Conservation (phyloP, 2,888 invertebrate genomes). For the Pyrochroa serraticornis region DNA sequence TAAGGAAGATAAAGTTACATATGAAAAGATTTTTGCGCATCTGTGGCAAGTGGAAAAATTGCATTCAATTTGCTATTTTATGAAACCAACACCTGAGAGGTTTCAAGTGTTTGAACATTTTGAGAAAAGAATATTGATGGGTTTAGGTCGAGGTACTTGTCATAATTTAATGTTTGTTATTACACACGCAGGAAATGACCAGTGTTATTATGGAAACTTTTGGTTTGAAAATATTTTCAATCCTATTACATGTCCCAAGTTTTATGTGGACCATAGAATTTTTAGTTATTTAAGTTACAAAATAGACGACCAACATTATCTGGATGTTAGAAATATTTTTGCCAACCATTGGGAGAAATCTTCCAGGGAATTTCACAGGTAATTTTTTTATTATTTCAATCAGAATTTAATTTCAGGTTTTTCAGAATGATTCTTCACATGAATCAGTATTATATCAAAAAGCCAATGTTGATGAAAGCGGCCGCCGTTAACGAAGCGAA, state of each 20-base stretch:
- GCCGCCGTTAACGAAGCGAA: no score
- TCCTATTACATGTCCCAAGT: no score
- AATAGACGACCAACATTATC: no score
- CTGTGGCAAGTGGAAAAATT: slow-evolving; percentile 45
- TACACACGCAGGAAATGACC: slow-evolving; percentile 45
- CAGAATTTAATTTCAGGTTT: no score
- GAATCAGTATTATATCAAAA: no score
- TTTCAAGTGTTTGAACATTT: slow-evolving; percentile 50
- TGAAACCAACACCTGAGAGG: slow-evolving; percentile 47
- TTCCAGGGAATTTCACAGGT: no score
- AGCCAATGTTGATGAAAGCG: no score
- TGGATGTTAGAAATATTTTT: no score
- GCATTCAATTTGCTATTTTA: slow-evolving; percentile 49
- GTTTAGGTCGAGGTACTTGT: slow-evolving; percentile 48
- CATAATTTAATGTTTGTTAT: slow-evolving; percentile 53
- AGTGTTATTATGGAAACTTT: slow-evolving; percentile 49
- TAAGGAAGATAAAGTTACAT: slow-evolving; percentile 43
- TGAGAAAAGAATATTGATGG: slow-evolving; percentile 48
- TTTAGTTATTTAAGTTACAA: slow-evolving; percentile 48
- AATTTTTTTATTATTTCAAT: no score
- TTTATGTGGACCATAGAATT: slow-evolving; percentile 53
- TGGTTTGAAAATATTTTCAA: no score
- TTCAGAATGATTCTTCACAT: no score
- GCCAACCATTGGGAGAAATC: no score
- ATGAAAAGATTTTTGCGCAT: slow-evolving; percentile 46